Percentiles rank a stretch among this genome's conserved stretches.
Conservation (phyloP, 1,140 invertebrate genomes). For the Plodia interpunctella region DNA sequence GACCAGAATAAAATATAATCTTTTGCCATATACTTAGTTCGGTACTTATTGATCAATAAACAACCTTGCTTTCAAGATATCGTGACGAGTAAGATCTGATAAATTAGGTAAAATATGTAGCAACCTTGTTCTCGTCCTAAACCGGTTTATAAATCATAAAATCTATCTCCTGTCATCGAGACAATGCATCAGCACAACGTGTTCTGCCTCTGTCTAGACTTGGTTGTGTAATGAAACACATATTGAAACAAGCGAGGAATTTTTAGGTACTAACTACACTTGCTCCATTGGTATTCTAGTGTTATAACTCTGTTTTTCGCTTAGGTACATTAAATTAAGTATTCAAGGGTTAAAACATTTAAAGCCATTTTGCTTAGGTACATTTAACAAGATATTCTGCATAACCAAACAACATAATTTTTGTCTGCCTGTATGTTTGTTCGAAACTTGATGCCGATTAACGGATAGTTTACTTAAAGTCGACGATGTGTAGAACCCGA, state of each 20-base stretch:
- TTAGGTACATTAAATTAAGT: too few species aligned
- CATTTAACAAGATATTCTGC: too few species aligned
- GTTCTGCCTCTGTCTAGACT: not conserved
- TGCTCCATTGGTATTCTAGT: not conserved
- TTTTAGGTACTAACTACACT: not conserved
- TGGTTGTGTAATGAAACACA: not conserved
- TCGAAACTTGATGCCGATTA: too few species aligned
- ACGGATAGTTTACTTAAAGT: too few species aligned
- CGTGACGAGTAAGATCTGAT: constrained; percentile 5
- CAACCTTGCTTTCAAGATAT: not conserved
- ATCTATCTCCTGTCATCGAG: not conserved
- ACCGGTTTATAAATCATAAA: not conserved
- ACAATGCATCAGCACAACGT: not conserved
- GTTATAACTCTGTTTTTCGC: not conserved
- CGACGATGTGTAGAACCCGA: too few species aligned
- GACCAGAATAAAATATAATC: too few species aligned
- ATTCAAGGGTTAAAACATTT: too few species aligned
- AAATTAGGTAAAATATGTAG: constrained; percentile 2
- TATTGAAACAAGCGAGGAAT: not conserved
- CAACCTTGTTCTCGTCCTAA: constrained; percentile 1
- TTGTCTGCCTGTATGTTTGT: too few species aligned
- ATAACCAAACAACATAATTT: too few species aligned
- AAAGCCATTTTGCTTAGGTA: too few species aligned
- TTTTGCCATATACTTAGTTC: too few species aligned
- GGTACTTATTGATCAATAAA: not conserved